Conservation (phyloP, 1,140 invertebrate species). For the Drosophila truncata region DNA sequence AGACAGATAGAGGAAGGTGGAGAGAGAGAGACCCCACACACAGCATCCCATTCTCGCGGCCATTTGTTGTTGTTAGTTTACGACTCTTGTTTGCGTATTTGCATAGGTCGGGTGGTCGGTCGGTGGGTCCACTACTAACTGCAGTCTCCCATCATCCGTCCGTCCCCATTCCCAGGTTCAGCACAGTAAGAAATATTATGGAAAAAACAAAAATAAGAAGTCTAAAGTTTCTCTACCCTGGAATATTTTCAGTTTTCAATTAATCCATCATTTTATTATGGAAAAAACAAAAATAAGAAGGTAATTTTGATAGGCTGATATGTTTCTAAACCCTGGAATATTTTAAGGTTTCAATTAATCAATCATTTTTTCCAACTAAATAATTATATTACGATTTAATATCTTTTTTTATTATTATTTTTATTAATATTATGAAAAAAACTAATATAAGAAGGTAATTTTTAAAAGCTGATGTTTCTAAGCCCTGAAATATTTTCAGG, state of each 20-base stretch:
- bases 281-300: too few relatives aligned
- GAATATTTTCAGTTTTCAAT: background rate
- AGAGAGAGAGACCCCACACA: slow-evolving; percentile 35
- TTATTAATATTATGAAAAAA: background rate
- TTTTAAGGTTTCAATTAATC: background rate
- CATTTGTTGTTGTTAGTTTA: slow-evolving; percentile 66
- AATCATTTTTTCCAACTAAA: background rate
- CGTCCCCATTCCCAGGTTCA: slow-evolving; percentile 5
- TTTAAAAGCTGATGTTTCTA: too few relatives aligned
- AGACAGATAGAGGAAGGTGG: background rate
- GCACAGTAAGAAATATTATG: background rate
- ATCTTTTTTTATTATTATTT: too few relatives aligned
- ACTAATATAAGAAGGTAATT: too few relatives aligned
- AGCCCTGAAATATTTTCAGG: too few relatives aligned
- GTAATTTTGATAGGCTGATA: too few relatives aligned
- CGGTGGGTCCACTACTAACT: slow-evolving; percentile 2
- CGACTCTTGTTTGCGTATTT: slow-evolving; percentile 63
- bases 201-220: too few relatives aligned
- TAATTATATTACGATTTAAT: background rate
- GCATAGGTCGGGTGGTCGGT: slow-evolving; percentile 55
- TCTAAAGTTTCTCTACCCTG: too few relatives aligned
- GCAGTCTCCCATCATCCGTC: background rate
- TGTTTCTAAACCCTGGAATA: background rate
- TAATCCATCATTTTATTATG: background rate
- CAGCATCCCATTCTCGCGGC: slow-evolving; percentile 28